These are phyloP conservation scores for Lagenorhynchus albirostris DNA, from an alignment of 2,113 vertebrate species.

Conservation along the genomic window DNA sequence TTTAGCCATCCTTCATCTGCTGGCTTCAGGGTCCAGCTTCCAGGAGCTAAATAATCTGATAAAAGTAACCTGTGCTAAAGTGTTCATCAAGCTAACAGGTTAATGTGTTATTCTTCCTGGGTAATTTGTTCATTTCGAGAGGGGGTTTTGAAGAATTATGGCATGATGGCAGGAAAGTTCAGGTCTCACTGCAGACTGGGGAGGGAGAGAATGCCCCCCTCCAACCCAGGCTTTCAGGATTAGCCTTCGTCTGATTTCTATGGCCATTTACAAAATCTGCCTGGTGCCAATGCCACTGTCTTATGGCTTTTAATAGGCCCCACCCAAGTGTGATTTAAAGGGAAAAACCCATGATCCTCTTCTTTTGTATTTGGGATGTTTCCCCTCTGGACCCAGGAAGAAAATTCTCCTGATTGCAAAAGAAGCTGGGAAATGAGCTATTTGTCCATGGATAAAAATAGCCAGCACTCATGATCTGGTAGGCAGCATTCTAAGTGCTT, in stretches of 20 bases:
- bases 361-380: background rate
- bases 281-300: background rate
- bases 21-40: background rate
- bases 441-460: constrained; percentile 1
- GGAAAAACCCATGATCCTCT: background rate
- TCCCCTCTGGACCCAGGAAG: background rate
- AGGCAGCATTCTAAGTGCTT: background rate
- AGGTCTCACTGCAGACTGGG: constrained; percentile 20
- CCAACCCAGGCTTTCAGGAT: background rate
- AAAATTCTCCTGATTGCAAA: background rate
- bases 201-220: background rate
- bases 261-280: constrained; percentile 6
- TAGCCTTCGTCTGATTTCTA: background rate
- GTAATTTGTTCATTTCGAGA: constrained; percentile 72
- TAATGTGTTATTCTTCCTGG: constrained; percentile 53
- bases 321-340: background rate
- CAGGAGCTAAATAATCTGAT: constrained; percentile 52
- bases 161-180: constrained; percentile 58
- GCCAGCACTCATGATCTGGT: background rate
- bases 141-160: constrained; percentile 68
- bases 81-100: constrained; percentile 49
- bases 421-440: background rate
- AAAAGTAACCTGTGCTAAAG: constrained; percentile 45
- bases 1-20: constrained; percentile 15
- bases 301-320: constrained; percentile 22